phyloP scores from a whole-genome alignment of 2,113 vertebrate species.

The Clarias gariepinus region DNA sequence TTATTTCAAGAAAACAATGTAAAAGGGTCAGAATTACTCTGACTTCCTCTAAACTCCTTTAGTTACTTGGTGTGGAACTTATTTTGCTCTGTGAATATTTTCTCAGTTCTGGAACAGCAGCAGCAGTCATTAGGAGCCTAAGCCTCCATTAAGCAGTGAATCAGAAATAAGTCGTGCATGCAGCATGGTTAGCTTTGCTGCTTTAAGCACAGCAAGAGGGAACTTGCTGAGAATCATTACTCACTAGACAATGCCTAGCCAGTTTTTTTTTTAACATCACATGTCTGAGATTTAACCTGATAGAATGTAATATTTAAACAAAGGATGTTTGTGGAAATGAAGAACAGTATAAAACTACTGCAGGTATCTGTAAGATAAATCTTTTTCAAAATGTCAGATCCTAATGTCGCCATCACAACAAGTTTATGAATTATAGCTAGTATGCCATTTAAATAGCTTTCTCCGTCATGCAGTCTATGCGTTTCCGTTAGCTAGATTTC shows the following conservation, averaged over 20 bases:
- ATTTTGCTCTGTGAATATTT: neutral
- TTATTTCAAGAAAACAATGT: too few relatives aligned
- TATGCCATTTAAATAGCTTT: neutral
- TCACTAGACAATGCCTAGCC: neutral
- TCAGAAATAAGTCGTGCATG: neutral
- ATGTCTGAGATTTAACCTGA: neutral
- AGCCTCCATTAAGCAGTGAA: neutral
- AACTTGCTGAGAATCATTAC: neutral
- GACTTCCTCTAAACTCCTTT: too few relatives aligned
- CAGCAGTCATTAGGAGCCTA: constrained; percentile 7
- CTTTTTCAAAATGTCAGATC: neutral
- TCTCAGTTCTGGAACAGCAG: neutral
- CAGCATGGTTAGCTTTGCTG: neutral
- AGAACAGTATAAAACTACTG: neutral
- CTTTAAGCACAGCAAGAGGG: neutral
- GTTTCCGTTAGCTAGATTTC: neutral
- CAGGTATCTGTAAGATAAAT: neutral
- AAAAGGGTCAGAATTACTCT: too few relatives aligned
- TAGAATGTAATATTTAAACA: neutral
- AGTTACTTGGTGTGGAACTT: neutral
- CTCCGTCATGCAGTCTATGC: neutral
- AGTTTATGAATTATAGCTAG: too few relatives aligned
- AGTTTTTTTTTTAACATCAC: neutral
- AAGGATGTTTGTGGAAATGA: neutral
- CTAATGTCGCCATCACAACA: neutral